Conservation (phyloP, 1,140 invertebrate species). For the Drosophila tropicalis region DNA sequence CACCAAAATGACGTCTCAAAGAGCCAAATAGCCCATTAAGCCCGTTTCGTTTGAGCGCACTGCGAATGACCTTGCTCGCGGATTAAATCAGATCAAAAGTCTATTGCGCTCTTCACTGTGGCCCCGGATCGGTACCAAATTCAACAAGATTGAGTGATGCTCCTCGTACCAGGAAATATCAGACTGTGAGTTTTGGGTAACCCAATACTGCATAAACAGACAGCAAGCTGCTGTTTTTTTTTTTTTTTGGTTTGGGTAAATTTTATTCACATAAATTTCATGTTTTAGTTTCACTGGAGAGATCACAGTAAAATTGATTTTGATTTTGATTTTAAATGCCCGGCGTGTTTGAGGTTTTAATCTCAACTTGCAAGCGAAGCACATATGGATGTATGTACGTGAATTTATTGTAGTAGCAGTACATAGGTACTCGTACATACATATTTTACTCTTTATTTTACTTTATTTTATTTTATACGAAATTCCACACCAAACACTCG, state of each 20-base stretch:
- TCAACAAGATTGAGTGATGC: constrained; percentile 1
- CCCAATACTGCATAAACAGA: constrained; percentile 14
- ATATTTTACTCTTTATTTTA: not conserved
- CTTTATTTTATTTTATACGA: not conserved
- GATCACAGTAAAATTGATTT: not conserved
- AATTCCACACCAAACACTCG: constrained; percentile 17
- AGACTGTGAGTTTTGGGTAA: not conserved
- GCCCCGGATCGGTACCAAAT: not conserved
- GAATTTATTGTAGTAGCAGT: not conserved
- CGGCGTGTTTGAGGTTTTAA: constrained; percentile 8
- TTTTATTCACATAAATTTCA: constrained; percentile 11
- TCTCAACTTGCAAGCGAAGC: constrained; percentile 19
- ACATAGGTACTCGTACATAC: not conserved
- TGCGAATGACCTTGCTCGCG: constrained; percentile 60
- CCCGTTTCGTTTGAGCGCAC: constrained; percentile 49
- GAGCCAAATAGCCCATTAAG: constrained; percentile 51
- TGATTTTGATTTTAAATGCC: not conserved
- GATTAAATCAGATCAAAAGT: constrained; percentile 60
- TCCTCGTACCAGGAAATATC: constrained; percentile 45
- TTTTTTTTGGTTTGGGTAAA: not conserved
- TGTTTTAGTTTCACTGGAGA: constrained; percentile 4
- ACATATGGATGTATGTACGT: constrained; percentile 6
- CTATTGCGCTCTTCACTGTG: constrained; percentile 30
- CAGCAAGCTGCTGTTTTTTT: not conserved
- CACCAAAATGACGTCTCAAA: constrained; percentile 40